Conservation (phyloP, 1,140 invertebrate species). For the Solenopsis invicta region DNA sequence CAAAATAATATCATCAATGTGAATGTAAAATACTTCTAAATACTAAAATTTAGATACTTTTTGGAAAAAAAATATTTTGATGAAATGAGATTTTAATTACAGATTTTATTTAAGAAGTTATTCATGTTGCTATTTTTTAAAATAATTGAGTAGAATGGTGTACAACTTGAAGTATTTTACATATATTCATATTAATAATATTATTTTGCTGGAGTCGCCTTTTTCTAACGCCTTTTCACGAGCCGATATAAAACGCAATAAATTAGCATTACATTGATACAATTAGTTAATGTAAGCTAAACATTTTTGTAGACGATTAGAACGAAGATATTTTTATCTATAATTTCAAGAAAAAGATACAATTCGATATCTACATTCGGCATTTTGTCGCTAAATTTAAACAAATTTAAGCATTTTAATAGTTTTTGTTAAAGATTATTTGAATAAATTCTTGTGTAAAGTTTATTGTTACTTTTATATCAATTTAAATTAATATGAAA, state of each 20-base stretch:
- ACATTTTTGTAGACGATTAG: slow-evolving; percentile 1
- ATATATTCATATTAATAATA: neutral
- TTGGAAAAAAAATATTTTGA: neutral
- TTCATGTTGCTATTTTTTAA: neutral
- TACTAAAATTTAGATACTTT: too few relatives aligned
- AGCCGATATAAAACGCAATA: neutral
- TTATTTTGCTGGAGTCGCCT: neutral
- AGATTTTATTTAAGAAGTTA: neutral
- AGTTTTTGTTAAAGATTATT: neutral
- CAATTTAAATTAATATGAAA: neutral
- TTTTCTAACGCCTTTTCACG: neutral
- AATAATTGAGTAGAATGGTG: neutral
- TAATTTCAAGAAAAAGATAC: neutral
- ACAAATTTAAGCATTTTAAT: neutral
- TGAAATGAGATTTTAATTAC: neutral
- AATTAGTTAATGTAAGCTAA: slow-evolving; percentile 2
- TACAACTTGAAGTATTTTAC: neutral
- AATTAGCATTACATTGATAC: slow-evolving; percentile 46
- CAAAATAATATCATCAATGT: neutral
- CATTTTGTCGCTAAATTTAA: neutral
- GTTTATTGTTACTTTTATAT: neutral
- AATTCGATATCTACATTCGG: neutral
- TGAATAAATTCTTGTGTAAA: neutral
- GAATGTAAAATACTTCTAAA: neutral
- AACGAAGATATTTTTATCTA: neutral